Percentiles rank a stretch among this genome's conserved stretches.
Evolutionary conservation across 2,113 vertebrate species (phyloP).

Genomic region (Lanius ludovicianus): DNA sequence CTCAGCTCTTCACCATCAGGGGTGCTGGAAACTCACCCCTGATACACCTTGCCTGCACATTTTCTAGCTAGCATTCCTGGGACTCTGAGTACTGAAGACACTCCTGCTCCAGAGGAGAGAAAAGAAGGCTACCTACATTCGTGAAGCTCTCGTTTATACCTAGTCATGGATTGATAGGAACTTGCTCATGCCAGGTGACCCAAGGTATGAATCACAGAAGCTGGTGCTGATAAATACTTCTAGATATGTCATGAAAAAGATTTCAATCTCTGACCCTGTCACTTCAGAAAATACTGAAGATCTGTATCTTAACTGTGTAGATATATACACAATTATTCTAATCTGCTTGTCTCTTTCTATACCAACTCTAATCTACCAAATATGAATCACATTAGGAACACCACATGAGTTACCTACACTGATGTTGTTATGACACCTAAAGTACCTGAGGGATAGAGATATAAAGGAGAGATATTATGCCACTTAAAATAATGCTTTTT

Average conservation of each 20-base stretch:
- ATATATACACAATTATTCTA: neutral
- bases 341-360: neutral
- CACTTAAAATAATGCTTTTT: neutral
- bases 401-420: neutral
- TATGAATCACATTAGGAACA: neutral
- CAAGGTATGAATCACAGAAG: neutral
- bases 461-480: neutral
- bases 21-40: neutral
- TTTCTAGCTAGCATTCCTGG: neutral
- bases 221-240: neutral
- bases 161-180: neutral
- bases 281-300: neutral
- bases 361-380: neutral
- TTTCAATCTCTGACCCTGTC: neutral
- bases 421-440: neutral
- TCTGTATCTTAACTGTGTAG: neutral
- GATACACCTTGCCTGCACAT: neutral
- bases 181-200: neutral
- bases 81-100: neutral
- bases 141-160: neutral
- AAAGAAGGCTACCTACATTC: neutral
- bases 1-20: neutral
- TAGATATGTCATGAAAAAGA: neutral
- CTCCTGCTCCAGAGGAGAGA: neutral
- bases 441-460: neutral